Evolutionary conservation across 2,113 vertebrate species (phyloP), one percentile per base, ranked within the genome.

Genomic region (Merops nubicus): DNA sequence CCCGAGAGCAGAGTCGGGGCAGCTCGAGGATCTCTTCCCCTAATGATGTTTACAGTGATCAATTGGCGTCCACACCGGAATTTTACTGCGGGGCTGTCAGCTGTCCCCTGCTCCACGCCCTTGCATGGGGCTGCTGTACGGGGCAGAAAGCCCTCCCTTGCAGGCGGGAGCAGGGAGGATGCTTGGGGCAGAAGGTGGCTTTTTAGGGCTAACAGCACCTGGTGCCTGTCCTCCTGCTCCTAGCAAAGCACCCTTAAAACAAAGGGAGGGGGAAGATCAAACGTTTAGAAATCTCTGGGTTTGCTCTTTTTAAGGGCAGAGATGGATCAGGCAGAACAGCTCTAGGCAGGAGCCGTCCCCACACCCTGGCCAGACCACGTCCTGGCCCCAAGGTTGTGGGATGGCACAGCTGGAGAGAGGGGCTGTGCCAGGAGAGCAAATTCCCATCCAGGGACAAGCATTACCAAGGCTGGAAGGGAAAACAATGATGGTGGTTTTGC

Each of bases 341-440:
- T 60, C 28, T 45, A 42, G 36, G 19, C 47, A 28, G 50, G 36
- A 72, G 59, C 47, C 77, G 74, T 48, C 16, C 29, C 53, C 12
- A 3, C 2, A 25, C 50, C 40, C 40, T 34, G 38, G 48, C 28
- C 50, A 23, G 85, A 23, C 16, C 25, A 5, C 4, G 1, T 28
- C 22, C 5, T 2, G 7, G 7, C 28, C 22, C 54, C 10, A 0
- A 12, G 43, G 33, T 29, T 1, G 0, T 31, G 50, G 77, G 53
- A 69, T 28, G 38, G 53, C 3, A 2, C 23, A 25, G n/a, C 3
- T 48, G 40, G 62, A 54, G 72, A 48, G n/a, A 38, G n/a, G 38
- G 40, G 29, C 78, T 36, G 29, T 17, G 7, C 21, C 17, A 43
- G 11, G 48, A 68, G 31, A 78, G 48, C 50, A 57, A 33, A 14